Evolutionary conservation across 2,797 vertebrate species (phyloP), one percentile per base, ranked within the genome.

Genomic region (Poeciliopsis turneri): DNA sequence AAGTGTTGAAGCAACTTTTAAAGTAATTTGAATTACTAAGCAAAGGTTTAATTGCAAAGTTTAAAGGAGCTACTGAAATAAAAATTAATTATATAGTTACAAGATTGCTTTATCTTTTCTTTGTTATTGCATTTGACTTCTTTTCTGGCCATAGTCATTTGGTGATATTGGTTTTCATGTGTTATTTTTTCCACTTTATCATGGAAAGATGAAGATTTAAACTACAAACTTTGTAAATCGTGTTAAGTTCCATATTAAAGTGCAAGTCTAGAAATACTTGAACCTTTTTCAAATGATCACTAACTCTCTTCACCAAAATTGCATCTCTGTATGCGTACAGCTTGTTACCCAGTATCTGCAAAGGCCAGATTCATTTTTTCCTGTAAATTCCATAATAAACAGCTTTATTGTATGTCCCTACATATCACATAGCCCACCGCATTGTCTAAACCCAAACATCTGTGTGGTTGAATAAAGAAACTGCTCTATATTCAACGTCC

Each of bases 401-500:
- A 76, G 23, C 12, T 51, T 51, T 30, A 66, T 5, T 39, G 6
- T 2, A 49, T 41, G 25, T 59, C 13, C 3, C 16, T 57, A 7
- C 41, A 28, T 30, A 15, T 57, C 33, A 4, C 36, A 43, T 12
- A 5, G 39, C 20, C 25, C 36, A 43, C 15, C 55, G 36, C 13
- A n/a, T 61, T 36, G 33, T 72, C 41, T 36, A 20, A 33, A 78
- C 51, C 12, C 69, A 72, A 23, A 57, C 41, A 57, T 55, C 30
- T 71, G 55, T 10, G 33, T 25, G 20, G 41, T 28, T 36, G 36
- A 28, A 33, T 57, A 61, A 57, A 4, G 36, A 78, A 47, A 16
- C 39, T 23, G n/a, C 36, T 68, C 23, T 49, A 53, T 69, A 72
- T 68, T n/a, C 55, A 76, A 46, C 28, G 49, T 70, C 41, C 75